Base-by-base conservation (phyloP, 2,888 invertebrate species). In the Pemphredon lugubris region DNA sequence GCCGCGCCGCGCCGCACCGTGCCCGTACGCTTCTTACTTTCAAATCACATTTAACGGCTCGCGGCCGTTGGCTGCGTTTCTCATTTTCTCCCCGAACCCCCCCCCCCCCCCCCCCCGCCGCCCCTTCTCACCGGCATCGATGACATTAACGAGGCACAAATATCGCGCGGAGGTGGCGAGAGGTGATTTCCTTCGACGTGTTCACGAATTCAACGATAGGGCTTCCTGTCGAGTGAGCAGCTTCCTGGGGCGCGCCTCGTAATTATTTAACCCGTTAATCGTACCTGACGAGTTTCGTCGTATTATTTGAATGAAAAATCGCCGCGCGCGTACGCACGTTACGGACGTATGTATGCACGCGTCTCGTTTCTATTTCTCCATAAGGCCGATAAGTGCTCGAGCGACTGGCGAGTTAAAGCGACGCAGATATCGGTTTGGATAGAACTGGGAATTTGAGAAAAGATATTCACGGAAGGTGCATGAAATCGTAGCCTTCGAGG, bases 1-100 rank as follows among this genome's bases (percentile, higher is more conserved):
- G 81, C 71, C 44, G 40, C 21, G 26, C 21, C 7, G n/a, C 26
- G 26, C 7, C 26, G 26, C n/a, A n/a, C n/a, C n/a, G n/a, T n/a
- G n/a, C 16, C 5, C 20, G 67, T 61, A 67, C 72, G 71, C 60
- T 76, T 71, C 67, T 76, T 75, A 75, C 75, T 75, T 76, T 72
- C 61, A 75, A 76, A 76, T 76, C 68, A 39, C 67, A 58, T 55
- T 59, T 75, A 70, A 75, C 55, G 50, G 18, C 47, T 13, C 1
- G 16, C 18, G 30, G 13, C 20, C 20, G 40, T 13, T 39, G 9
- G 23, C 47, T 23, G 16, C 39, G 30, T 20, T 9, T 40, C 9
- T 39, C n/a, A 16, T 32, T 45, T 42, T 59, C 39, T 26, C 37
- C 39, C 9, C 30, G 39, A 20, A 2, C 13, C 26, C 42, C 57